phyloP scores from a whole-genome alignment of 2,113 vertebrate genomes.

The Benitochromis conjunctus region DNA sequence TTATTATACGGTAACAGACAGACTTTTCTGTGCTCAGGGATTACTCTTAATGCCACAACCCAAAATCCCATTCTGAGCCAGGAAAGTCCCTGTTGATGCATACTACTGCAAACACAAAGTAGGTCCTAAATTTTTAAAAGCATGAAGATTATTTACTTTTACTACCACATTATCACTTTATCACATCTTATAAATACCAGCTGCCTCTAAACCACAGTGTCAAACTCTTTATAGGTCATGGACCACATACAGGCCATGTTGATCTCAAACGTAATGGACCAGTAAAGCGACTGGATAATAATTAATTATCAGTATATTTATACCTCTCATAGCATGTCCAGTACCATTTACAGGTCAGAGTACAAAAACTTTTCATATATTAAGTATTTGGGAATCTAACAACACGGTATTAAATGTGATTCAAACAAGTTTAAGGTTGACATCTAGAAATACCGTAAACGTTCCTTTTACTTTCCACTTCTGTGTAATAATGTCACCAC shows the following conservation, averaged over 20 bases:
- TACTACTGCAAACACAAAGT: background rate
- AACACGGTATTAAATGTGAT: background rate
- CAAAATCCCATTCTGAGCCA: rapidly evolving
- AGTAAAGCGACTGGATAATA: background rate
- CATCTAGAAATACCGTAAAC: background rate
- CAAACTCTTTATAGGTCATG: background rate
- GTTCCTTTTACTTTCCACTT: background rate
- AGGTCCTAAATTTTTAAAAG: background rate
- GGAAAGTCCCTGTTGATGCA: background rate
- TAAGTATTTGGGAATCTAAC: background rate
- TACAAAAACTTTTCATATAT: background rate
- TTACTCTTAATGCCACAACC: background rate
- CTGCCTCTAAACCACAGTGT: background rate
- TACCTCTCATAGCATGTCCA: background rate
- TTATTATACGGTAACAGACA: background rate
- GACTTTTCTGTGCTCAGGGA: background rate
- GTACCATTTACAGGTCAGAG: background rate
- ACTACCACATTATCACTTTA: background rate
- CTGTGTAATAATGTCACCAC: background rate
- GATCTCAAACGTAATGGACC: rapidly evolving
- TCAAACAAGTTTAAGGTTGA: background rate
- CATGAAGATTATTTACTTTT: background rate
- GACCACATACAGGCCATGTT: background rate
- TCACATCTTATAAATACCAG: background rate
- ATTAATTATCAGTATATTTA: background rate